These are phyloP conservation scores for Oreochromis niloticus DNA, from an alignment of 2,113 vertebrate species.

Conservation along the genomic window DNA sequence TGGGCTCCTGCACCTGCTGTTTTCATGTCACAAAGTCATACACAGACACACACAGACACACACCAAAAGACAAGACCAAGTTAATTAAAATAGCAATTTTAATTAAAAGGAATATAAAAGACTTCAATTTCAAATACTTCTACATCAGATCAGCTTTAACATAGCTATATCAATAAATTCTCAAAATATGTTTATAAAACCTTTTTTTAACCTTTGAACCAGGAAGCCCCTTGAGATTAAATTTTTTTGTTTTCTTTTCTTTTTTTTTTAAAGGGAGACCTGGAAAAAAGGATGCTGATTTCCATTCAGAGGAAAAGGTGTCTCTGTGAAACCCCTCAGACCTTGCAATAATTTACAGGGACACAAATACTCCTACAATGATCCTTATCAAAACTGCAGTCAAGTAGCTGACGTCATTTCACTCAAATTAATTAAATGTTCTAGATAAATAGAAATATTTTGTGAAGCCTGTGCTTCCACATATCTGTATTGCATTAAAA, in stretches of 20 bases:
- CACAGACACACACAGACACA: not conserved
- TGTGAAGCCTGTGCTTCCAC: not conserved
- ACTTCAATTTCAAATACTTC: not conserved
- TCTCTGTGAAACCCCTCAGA: not conserved
- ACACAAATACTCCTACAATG: not conserved
- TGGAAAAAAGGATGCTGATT: not conserved
- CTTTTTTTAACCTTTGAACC: not conserved
- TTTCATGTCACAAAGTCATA: not conserved
- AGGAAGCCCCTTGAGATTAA: not conserved
- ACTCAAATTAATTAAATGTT: not conserved
- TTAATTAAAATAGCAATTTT: conserved; percentile 26
- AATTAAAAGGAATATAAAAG: conserved; percentile 23
- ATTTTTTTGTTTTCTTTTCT: not conserved
- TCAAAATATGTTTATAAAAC: not conserved
- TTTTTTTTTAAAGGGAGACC: not conserved
- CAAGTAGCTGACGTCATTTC: not conserved
- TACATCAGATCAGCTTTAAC: not conserved
- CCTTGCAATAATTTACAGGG: not conserved
- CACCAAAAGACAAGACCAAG: not conserved
- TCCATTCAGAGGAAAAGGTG: not conserved
- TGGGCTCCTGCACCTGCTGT: not conserved
- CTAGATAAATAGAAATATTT: not conserved
- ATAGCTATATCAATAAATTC: not conserved
- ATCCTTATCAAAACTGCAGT: not conserved
- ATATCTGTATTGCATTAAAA: not conserved